Conservation (phyloP, 2,888 invertebrate genomes). For the Drosophila gaucha region DNA sequence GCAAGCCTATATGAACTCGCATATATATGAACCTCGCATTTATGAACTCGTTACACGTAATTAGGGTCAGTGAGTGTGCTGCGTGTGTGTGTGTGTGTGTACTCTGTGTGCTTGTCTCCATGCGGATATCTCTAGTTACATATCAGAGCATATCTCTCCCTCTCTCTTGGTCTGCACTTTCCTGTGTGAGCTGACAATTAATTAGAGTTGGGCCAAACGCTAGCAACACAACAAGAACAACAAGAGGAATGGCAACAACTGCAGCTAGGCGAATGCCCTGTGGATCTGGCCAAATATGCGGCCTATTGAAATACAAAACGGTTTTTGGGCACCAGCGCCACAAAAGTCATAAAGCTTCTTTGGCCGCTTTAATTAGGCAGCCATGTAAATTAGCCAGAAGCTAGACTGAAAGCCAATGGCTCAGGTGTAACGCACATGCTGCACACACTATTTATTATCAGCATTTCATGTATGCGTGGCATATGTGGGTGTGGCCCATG, state of each 20-base stretch:
- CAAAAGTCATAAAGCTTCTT: constrained; percentile 76
- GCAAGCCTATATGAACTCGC: constrained; percentile 41
- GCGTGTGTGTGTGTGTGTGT: constrained; percentile 8
- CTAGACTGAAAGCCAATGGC: constrained; percentile 19
- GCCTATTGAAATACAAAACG: constrained; percentile 75
- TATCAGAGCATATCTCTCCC: constrained; percentile 15
- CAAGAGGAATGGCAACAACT: neutral
- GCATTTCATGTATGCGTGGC: constrained; percentile 18
- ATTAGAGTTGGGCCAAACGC: constrained; percentile 52
- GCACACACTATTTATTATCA: constrained; percentile 44
- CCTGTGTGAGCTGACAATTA: constrained; percentile 62
- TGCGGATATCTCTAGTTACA: constrained; percentile 19
- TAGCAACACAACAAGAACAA: constrained; percentile 26
- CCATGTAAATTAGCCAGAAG: constrained; percentile 69
- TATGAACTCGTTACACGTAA: constrained; percentile 79
- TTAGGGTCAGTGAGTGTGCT: constrained; percentile 62
- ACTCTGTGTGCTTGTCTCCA: constrained; percentile 17
- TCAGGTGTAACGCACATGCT: constrained; percentile 48
- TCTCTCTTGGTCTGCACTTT: neutral
- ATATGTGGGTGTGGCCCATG: constrained; percentile 23
- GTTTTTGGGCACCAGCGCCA: constrained; percentile 44
- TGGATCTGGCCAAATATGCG: constrained; percentile 32
- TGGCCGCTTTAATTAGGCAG: constrained; percentile 71
- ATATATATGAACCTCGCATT: constrained; percentile 68
- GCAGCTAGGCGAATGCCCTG: constrained; percentile 26